Percentiles rank a stretch among this genome's conserved stretches.
Evolutionary conservation across 2,888 invertebrate genomes (phyloP).

Genomic region (Patella pellucida): DNA sequence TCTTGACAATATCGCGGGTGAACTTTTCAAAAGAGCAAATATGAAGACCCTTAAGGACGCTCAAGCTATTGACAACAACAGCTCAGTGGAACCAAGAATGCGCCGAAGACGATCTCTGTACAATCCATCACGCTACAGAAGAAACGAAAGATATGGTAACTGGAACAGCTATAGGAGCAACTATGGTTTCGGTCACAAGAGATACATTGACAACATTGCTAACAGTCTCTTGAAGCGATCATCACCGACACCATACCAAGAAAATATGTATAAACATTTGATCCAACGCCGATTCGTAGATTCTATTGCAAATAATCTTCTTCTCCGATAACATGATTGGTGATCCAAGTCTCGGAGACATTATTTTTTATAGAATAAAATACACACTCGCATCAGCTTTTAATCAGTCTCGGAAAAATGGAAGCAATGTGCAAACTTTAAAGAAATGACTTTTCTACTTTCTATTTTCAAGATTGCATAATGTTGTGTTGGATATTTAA

Average conservation of each 20-base stretch:
- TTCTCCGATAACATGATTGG: neutral
- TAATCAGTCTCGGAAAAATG: too few species aligned
- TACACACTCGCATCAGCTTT: too few species aligned
- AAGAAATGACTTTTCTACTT: too few species aligned
- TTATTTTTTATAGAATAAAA: too few species aligned
- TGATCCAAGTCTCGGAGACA: too few species aligned
- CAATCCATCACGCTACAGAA: neutral
- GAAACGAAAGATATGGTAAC: neutral
- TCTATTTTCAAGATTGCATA: too few species aligned
- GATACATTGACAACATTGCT: slow-evolving; percentile 3
- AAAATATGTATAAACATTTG: neutral
- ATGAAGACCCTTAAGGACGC: neutral
- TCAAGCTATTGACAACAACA: neutral
- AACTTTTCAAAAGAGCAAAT: neutral
- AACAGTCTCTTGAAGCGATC: neutral
- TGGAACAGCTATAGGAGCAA: neutral
- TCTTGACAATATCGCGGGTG: neutral
- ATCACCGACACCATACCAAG: neutral
- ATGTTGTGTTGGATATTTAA: too few species aligned
- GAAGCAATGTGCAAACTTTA: too few species aligned
- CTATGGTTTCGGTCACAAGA: slow-evolving; percentile 5
- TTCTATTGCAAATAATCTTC: slow-evolving; percentile 18
- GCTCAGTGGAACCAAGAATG: neutral
- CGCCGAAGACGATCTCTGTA: neutral
- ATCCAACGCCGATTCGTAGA: slow-evolving; percentile 20